A percentile compares a stretch with the other conserved stretches of the same genome.
Evolutionary conservation across 2,113 vertebrate genomes (phyloP).

Genomic region (Silurus meridionalis): DNA sequence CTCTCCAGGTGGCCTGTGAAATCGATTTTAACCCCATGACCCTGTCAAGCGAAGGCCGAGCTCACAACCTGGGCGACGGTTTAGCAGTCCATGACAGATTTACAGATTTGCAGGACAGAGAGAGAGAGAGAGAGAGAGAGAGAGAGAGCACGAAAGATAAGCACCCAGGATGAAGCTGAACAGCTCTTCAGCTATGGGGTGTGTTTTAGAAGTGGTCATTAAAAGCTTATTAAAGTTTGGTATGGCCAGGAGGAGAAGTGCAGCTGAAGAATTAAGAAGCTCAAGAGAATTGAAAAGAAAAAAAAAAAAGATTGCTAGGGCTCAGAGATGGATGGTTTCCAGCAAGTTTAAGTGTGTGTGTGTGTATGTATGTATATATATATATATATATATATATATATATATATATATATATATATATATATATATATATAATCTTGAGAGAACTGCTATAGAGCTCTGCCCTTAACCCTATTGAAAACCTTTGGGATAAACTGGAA

Average conservation of each 20-base stretch:
- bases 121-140: neutral
- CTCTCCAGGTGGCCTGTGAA: constrained; percentile 98
- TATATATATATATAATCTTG: no score
- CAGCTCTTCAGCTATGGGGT: constrained; percentile 71
- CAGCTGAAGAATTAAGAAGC: constrained; percentile 30
- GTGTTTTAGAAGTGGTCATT: constrained; percentile 76
- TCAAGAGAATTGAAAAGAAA: constrained; percentile 9
- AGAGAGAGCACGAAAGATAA: constrained; percentile 27
- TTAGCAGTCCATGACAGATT: constrained; percentile 92
- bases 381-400: no score
- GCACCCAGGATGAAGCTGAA: constrained; percentile 67
- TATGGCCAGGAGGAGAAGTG: constrained; percentile 52
- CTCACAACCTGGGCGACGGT: constrained; percentile 82
- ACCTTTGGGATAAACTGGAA: no score
- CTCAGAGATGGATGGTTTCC: neutral
- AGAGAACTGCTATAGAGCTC: no score
- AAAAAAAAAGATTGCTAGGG: neutral
- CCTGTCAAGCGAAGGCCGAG: constrained; percentile 86
- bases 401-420: no score
- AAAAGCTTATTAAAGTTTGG: constrained; percentile 79
- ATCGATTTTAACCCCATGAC: constrained; percentile 96
- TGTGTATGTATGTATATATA: no score
- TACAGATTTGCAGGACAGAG: constrained; percentile 62
- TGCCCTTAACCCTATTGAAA: no score
- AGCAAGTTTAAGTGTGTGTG: neutral